phyloP scores from a whole-genome alignment of 2,797 vertebrate genomes.

The Phalanger gymnotis region DNA sequence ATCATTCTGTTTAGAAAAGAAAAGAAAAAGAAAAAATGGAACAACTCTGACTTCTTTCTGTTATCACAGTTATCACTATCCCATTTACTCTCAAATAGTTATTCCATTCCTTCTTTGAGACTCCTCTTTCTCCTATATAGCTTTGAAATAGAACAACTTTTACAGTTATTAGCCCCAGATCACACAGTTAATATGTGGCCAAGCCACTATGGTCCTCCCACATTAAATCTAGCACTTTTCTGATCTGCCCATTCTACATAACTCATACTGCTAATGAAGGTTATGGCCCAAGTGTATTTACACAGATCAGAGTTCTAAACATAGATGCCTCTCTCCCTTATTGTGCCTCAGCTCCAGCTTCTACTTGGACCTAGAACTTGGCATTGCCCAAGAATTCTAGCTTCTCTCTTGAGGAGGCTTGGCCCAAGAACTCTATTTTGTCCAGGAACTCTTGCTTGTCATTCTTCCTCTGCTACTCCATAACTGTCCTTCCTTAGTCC shows the following conservation, averaged over 20 bases:
- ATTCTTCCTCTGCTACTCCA: background rate
- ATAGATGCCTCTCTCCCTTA: background rate
- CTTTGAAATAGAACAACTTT: background rate
- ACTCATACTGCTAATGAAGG: background rate
- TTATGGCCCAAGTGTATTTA: background rate
- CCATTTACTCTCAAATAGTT: background rate
- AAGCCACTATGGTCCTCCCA: background rate
- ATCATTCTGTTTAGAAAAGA: background rate
- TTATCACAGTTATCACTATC: background rate
- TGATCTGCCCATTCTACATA: background rate
- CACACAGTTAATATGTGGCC: background rate
- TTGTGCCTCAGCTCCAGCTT: background rate
- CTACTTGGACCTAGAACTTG: background rate
- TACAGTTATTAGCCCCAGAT: background rate
- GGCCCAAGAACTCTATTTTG: background rate
- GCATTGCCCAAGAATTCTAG: background rate
- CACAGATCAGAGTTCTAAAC: background rate
- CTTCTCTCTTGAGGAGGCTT: background rate
- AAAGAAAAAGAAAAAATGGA: background rate
- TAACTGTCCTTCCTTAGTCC: background rate
- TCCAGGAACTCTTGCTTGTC: background rate
- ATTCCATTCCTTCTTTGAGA: background rate
- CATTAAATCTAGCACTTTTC: background rate
- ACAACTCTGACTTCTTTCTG: background rate
- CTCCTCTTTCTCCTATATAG: background rate